These are phyloP conservation scores for Enteromius argenteus DNA, from an alignment of 2,797 vertebrate species.

Conservation along the genomic window DNA sequence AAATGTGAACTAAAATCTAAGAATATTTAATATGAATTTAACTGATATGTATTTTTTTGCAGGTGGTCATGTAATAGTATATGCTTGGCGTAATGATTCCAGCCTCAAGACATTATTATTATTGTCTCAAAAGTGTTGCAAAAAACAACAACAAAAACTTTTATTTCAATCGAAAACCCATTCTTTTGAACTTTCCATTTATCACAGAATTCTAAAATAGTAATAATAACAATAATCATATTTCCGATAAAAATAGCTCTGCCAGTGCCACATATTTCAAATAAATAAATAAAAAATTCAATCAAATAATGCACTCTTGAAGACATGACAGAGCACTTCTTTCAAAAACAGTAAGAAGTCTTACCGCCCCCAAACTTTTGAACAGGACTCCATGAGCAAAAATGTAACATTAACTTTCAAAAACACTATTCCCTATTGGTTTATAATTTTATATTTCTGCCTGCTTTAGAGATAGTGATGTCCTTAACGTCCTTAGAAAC, in stretches of 20 bases:
- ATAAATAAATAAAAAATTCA: no score
- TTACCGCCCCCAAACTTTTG: background rate
- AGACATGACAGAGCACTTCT: background rate
- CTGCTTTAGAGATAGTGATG: background rate
- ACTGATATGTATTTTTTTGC: background rate
- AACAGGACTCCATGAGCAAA: background rate
- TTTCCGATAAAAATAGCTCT: background rate
- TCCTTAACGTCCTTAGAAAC: slow-evolving; percentile 6
- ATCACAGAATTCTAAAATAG: background rate
- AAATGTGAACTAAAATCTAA: background rate
- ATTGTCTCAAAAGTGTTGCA: background rate
- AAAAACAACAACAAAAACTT: background rate
- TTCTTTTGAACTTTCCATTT: background rate
- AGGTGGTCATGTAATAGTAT: background rate
- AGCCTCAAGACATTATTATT: background rate
- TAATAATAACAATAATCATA: background rate
- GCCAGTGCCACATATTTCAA: no score
- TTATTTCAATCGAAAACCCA: background rate
- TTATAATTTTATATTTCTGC: background rate
- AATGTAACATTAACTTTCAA: background rate
- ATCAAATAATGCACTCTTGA: background rate
- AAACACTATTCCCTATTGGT: background rate
- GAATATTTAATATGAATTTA: background rate
- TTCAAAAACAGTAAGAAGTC: background rate
- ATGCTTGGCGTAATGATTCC: background rate